Percentiles rank a stretch among this genome's conserved stretches.
These are phyloP conservation scores for Clavelina lepadiformis DNA, from an alignment of 23 tunicate genomes.

Conservation along the genomic window DNA sequence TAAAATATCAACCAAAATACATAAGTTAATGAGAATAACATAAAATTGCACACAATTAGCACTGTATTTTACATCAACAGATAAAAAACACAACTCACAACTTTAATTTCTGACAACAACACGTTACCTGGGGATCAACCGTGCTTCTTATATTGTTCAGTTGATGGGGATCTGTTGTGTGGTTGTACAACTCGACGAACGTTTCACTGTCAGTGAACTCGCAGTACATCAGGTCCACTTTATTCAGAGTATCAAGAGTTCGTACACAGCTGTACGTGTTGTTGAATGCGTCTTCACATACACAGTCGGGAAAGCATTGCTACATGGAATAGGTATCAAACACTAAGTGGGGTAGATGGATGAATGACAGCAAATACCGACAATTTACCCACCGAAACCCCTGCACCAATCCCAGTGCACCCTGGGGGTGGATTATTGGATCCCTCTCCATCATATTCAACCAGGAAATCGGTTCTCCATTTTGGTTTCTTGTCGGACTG, in stretches of 20 bases:
- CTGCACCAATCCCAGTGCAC: conserved; percentile 62
- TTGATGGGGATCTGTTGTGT: conserved; percentile 73
- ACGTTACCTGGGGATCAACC: conserved; percentile 80
- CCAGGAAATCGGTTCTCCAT: conserved; percentile 87
- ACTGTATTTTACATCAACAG: too few relatives aligned
- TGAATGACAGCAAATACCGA: too few relatives aligned
- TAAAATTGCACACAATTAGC: too few relatives aligned
- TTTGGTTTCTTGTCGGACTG: conserved; percentile 11
- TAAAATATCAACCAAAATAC: too few relatives aligned
- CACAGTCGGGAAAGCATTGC: conserved; percentile 98
- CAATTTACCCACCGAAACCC: conserved; percentile 60
- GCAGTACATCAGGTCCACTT: conserved; percentile 81
- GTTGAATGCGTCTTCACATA: conserved; percentile 97
- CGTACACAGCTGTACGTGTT: conserved; percentile 98
- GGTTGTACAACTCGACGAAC: conserved; percentile 85
- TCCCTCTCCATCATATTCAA: conserved; percentile 96
- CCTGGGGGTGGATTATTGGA: conserved; percentile 18
- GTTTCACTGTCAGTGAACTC: conserved; percentile 90
- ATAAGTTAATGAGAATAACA: too few relatives aligned
- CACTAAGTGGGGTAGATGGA: too few relatives aligned
- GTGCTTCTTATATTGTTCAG: conserved; percentile 59
- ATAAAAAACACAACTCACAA: too few relatives aligned
- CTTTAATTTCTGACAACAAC: too few relatives aligned
- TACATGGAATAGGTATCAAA: conserved; percentile 28
- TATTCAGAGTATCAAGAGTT: conserved; percentile 25